Conservation (phyloP, 1,140 invertebrate species). For the Pectinophora gossypiella region DNA sequence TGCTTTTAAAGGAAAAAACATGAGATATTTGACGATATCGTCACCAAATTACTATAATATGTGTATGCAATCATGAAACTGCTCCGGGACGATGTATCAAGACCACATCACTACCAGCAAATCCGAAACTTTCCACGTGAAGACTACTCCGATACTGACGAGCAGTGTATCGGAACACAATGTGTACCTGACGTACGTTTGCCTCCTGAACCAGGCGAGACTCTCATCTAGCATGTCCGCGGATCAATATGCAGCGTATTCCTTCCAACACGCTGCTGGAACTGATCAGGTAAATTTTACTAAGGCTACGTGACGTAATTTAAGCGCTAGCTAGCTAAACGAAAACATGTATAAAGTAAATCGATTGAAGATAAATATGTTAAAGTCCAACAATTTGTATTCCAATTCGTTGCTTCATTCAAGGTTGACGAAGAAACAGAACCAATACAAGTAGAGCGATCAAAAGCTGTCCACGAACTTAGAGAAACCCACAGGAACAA, state of each 20-base stretch:
- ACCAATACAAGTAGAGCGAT: conserved; percentile 47
- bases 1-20: no score
- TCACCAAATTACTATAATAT: neutral
- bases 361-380: no score
- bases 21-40: neutral
- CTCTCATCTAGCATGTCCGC: no score
- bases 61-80: neutral
- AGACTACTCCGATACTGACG: conserved; percentile 12
- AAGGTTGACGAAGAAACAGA: conserved; percentile 9
- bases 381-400: no score
- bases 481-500: conserved; percentile 31
- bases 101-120: neutral
- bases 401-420: no score
- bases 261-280: no score
- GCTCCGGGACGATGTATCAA: neutral
- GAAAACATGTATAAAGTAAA: no score
- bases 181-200: conserved; percentile 47
- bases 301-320: no score
- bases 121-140: neutral
- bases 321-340: no score
- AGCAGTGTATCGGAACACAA: conserved; percentile 53
- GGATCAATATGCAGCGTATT: no score
- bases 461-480: conserved; percentile 50
- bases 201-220: conserved; percentile 45
- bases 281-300: no score